Evolutionary conservation across 2,797 vertebrate genomes (phyloP).

Genomic region (Podarcis siculus): DNA sequence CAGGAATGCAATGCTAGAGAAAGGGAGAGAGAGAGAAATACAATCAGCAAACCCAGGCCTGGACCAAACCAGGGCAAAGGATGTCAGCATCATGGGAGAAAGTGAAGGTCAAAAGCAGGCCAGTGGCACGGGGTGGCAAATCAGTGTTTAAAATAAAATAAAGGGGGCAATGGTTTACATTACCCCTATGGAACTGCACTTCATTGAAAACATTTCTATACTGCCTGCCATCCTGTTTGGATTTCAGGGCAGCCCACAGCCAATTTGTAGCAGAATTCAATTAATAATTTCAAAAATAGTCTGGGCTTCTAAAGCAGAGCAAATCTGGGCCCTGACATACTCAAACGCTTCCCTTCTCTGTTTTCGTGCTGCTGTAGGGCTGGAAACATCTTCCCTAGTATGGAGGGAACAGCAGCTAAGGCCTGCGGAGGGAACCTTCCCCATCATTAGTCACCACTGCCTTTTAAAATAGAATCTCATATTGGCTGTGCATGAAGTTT

Average conservation of each 20-base stretch:
- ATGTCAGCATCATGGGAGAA: constrained; percentile 75
- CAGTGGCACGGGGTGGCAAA: constrained; percentile 63
- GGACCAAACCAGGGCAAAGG: constrained; percentile 55
- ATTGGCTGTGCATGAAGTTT: neutral
- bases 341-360: too few species aligned
- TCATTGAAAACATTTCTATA: neutral
- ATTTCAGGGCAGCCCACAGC: neutral
- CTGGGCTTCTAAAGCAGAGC: too few species aligned
- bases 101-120: constrained; percentile 73
- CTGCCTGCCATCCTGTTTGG: neutral
- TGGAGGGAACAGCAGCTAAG: neutral
- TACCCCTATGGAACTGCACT: too few species aligned
- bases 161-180: neutral
- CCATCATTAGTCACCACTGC: neutral
- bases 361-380: too few species aligned
- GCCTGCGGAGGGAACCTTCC: neutral
- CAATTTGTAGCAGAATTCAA: neutral
- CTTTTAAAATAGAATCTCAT: neutral
- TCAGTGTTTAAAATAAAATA: neutral
- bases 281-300: neutral
- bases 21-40: neutral
- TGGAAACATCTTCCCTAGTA: neutral
- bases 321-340: neutral
- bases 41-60: constrained; percentile 47
- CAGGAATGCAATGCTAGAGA: constrained; percentile 4